These are phyloP conservation scores for Nomada goodeniana DNA, from an alignment of 2,888 invertebrate genomes.

Conservation along the genomic window DNA sequence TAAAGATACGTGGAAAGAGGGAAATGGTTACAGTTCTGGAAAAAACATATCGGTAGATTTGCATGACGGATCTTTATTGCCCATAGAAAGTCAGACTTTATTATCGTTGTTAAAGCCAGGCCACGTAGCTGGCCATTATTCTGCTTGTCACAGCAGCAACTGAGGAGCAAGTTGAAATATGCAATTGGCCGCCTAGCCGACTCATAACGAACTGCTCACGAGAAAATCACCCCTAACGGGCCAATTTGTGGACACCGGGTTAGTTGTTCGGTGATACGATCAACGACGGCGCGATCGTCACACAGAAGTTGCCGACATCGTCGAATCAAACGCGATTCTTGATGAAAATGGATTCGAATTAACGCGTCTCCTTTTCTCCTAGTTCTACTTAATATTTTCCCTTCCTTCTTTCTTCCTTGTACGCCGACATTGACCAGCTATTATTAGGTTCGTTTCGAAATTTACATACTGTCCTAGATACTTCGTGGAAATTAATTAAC, in stretches of 20 bases:
- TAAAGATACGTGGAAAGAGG: constrained; percentile 5
- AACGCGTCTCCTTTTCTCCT: constrained; percentile 19
- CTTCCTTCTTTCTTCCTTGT: too few relatives aligned
- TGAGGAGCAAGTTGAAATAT: constrained; percentile 77
- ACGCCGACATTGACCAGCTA: too few relatives aligned
- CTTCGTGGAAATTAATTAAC: neutral
- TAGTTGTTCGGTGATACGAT: neutral
- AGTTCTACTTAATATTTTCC: too few relatives aligned
- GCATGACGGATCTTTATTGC: constrained; percentile 72
- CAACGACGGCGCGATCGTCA: constrained; percentile 17
- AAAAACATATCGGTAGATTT: constrained; percentile 73
- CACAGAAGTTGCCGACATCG: constrained; percentile 18
- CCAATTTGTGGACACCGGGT: constrained; percentile 63
- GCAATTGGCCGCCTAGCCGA: constrained; percentile 61
- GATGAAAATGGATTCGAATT: neutral
- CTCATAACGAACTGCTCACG: constrained; percentile 37
- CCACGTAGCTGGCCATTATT: constrained; percentile 66
- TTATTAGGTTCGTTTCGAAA: too few relatives aligned
- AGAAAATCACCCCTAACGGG: constrained; percentile 63
- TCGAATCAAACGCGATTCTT: constrained; percentile 23
- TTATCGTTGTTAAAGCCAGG: constrained; percentile 61
- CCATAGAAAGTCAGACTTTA: constrained; percentile 66
- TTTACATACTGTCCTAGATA: neutral
- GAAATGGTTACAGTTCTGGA: constrained; percentile 58
- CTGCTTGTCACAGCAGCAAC: constrained; percentile 73